Conservation (phyloP, 1,140 invertebrate species). For the Stratiolaelaps scimitus region DNA sequence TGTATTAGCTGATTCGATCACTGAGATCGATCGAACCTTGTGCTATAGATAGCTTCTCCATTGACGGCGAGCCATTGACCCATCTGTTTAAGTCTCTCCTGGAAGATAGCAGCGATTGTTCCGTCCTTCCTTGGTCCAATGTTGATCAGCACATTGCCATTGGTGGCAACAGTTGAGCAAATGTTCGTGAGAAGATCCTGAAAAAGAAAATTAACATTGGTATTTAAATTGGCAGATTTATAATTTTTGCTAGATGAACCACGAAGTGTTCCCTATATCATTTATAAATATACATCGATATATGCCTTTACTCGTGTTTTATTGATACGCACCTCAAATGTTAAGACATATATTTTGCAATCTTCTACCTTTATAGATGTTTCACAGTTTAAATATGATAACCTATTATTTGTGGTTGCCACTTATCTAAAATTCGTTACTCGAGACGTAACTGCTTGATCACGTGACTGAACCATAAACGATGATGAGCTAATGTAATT, state of each 20-base stretch:
- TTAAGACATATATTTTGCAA: background rate
- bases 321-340: background rate
- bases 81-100: slow-evolving; percentile 43
- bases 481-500: too few species aligned
- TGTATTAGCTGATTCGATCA: too few species aligned
- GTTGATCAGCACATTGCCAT: slow-evolving; percentile 40
- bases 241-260: background rate
- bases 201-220: background rate
- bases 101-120: slow-evolving; percentile 44
- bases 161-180: background rate
- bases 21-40: slow-evolving; percentile 32
- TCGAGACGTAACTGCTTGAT: too few species aligned
- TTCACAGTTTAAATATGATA: too few species aligned
- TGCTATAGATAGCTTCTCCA: slow-evolving; percentile 44
- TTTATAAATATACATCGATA: background rate
- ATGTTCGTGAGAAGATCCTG: background rate
- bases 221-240: background rate
- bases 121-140: slow-evolving; percentile 42
- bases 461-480: too few species aligned
- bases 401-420: too few species aligned
- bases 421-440: too few species aligned
- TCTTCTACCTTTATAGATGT: background rate
- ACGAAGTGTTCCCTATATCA: background rate
- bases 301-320: background rate
- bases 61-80: slow-evolving; percentile 44